phyloP scores from a whole-genome alignment of 2,888 invertebrate genomes.

The Ptilodon capucinus region DNA sequence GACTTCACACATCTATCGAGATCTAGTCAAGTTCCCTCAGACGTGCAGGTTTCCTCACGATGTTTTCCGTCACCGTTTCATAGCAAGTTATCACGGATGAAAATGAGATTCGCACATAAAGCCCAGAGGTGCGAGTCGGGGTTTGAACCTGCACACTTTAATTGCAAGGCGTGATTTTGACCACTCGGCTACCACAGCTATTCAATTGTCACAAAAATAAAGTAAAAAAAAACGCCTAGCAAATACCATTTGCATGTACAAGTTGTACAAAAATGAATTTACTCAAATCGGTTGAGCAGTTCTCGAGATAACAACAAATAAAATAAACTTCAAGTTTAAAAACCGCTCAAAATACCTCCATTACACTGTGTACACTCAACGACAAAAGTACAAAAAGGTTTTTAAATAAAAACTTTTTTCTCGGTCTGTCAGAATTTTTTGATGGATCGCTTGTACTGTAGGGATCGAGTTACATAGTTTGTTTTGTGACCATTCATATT shows the following conservation, averaged over 20 bases:
- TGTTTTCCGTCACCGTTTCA: too few species aligned
- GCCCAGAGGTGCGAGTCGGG: too few species aligned
- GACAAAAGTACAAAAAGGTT: slow-evolving; percentile 40
- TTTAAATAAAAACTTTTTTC: slow-evolving; percentile 40
- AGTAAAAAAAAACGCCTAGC: neutral
- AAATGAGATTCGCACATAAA: too few species aligned
- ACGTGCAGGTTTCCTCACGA: too few species aligned
- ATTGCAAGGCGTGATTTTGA: too few species aligned
- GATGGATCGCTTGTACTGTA: slow-evolving; percentile 66
- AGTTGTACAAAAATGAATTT: slow-evolving; percentile 5
- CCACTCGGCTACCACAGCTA: too few species aligned
- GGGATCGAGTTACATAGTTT: slow-evolving; percentile 75
- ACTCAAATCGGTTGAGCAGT: slow-evolving; percentile 25
- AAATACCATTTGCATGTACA: neutral
- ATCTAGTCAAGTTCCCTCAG: too few species aligned
- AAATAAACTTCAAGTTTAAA: slow-evolving; percentile 22
- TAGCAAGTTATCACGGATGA: too few species aligned
- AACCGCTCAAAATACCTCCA: slow-evolving; percentile 22
- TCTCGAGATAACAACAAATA: slow-evolving; percentile 32
- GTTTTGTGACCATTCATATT: slow-evolving; percentile 64
- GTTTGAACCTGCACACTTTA: too few species aligned
- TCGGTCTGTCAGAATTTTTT: slow-evolving; percentile 66
- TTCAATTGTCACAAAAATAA: neutral
- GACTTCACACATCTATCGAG: too few species aligned
- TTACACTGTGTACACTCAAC: slow-evolving; percentile 28